phyloP scores from a whole-genome alignment of 2,888 invertebrate species.

The Amphipyra berbera region DNA sequence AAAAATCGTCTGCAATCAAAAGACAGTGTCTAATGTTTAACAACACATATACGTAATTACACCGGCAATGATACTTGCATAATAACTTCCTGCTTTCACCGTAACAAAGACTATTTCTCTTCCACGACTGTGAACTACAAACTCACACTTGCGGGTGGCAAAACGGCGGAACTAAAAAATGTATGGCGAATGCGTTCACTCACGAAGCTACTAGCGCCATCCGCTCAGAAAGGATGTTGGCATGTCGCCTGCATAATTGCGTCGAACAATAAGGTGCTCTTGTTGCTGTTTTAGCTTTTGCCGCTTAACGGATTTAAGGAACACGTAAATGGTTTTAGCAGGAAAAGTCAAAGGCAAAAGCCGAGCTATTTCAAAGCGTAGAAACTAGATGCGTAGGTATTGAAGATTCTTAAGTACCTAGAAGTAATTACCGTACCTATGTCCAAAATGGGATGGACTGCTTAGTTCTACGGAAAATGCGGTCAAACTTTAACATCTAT shows the following conservation, averaged over 20 bases:
- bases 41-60: constrained; percentile 65
- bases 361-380: not conserved
- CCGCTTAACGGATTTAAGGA: constrained; percentile 20
- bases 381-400: too few species aligned
- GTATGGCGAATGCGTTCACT: constrained; percentile 1
- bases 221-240: constrained; percentile 10
- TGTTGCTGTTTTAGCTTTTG: constrained; percentile 29
- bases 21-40: constrained; percentile 47
- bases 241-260: constrained; percentile 40
- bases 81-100: constrained; percentile 86
- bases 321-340: not conserved
- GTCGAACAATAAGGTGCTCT: constrained; percentile 52
- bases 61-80: constrained; percentile 74
- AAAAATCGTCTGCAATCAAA: constrained; percentile 30
- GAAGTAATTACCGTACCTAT: too few species aligned
- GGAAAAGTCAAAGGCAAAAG: constrained; percentile 4
- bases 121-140: constrained; percentile 55
- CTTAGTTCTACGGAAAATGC: too few species aligned
- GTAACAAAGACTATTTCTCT: constrained; percentile 71
- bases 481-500: too few species aligned
- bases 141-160: constrained; percentile 53
- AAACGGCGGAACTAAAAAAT: constrained; percentile 52
- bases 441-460: too few species aligned
- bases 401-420: too few species aligned
- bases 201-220: constrained; percentile 52